A percentile compares a stretch with the other conserved stretches of the same genome.
Evolutionary conservation across 2,888 invertebrate species (phyloP).

Genomic region (Agrotis ipsilon): DNA sequence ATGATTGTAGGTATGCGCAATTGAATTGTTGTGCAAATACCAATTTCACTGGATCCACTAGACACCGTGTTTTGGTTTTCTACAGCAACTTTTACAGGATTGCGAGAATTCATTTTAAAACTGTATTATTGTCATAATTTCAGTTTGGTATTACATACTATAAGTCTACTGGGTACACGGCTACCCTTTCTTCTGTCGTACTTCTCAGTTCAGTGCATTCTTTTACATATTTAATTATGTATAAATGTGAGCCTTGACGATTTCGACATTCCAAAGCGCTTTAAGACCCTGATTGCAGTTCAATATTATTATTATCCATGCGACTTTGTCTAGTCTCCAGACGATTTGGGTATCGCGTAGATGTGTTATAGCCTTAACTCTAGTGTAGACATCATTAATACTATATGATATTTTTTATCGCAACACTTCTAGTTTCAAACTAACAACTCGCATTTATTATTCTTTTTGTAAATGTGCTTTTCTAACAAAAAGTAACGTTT

Average conservation of each 20-base stretch:
- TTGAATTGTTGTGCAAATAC: slow-evolving; percentile 16
- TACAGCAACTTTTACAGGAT: too few species aligned
- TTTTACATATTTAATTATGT: too few species aligned
- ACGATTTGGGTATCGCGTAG: background rate
- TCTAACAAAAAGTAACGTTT: slow-evolving; percentile 48
- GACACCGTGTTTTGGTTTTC: too few species aligned
- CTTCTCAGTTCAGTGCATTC: too few species aligned
- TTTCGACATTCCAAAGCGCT: too few species aligned
- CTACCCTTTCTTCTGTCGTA: too few species aligned
- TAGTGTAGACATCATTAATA: slow-evolving; percentile 66
- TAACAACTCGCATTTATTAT: slow-evolving; percentile 56
- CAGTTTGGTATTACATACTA: too few species aligned
- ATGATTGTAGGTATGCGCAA: background rate
- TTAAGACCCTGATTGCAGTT: too few species aligned
- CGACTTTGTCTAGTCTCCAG: background rate
- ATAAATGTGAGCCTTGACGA: too few species aligned
- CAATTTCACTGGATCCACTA: background rate
- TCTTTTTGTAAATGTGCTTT: slow-evolving; percentile 49
- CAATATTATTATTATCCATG: background rate
- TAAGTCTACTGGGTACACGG: too few species aligned
- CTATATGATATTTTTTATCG: slow-evolving; percentile 63
- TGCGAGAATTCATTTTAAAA: too few species aligned
- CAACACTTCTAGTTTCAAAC: slow-evolving; percentile 42
- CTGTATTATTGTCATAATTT: too few species aligned
- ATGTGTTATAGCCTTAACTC: slow-evolving; percentile 24